Evolutionary conservation across 2,113 vertebrate genomes (phyloP), one percentile per base, ranked within the genome.

Genomic region (Mobula birostris): DNA sequence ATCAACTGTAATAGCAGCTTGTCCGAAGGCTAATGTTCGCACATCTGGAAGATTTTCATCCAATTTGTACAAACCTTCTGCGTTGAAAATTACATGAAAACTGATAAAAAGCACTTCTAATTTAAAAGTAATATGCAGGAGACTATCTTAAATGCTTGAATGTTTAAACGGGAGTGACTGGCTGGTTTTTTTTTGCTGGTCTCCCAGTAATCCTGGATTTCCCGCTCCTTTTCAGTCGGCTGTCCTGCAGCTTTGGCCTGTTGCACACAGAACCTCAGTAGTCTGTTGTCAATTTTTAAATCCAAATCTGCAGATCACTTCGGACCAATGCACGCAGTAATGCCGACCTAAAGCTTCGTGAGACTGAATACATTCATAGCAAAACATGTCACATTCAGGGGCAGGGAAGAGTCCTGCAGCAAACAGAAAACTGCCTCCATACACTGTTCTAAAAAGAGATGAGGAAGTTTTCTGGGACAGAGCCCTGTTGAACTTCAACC

Each of bases 341-440:
- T 5, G 40, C 36, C 91, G n/a, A 70, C 91, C 40, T 40, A 27
- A 72, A 93, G 70, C 91, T 93, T 48, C 40, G 27, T 29, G 91
- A 70, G 91, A 93, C 68, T 72, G 36, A 56, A 93, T 93, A 93
- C 91, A 93, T 93, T 93, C 91, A 93, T 93, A 74, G 91, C 91
- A 93, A 93, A 74, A 93, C 36, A 48, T 27, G 24, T 74, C 74
- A 93, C 91, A 93, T 74, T 93, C 70, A 74, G 36, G 66, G 91
- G 68, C 36, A 93, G 91, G 27, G 74, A 48, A 70, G 80, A 70
- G 40, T 76, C 40, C 36, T 93, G 70, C 68, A 93, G 70, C 40
- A 56, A 74, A 92, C 21, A 7, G 70, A 92, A 92, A 24, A 56
- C 83, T 63, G 90, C 32, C 72, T 72, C 32, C 40, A 93, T 32